Conservation (phyloP, 2,888 invertebrate species). For the Mongoloraphidia duomilia region DNA sequence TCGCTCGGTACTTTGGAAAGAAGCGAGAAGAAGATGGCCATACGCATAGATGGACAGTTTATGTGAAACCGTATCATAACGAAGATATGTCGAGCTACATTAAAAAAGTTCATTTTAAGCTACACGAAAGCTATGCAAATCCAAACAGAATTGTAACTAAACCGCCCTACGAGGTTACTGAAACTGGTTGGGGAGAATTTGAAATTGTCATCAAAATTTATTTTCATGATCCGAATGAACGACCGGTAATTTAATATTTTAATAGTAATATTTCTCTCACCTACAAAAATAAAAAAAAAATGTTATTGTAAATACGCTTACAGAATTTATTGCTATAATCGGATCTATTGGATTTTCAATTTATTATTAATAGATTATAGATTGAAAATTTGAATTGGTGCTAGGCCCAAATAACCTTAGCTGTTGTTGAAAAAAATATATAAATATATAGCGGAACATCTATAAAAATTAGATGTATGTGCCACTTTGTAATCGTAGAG, state of each 20-base stretch:
- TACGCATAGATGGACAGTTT: constrained; percentile 98
- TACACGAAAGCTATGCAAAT: constrained; percentile 94
- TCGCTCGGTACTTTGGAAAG: constrained; percentile 89
- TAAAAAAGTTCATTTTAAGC: constrained; percentile 91
- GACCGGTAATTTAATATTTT: constrained; percentile 51
- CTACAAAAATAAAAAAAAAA: no score
- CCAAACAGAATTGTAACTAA: constrained; percentile 85
- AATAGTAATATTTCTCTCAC: not conserved
- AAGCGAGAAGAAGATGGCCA: constrained; percentile 96
- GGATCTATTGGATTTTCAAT: no score
- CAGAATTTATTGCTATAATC: constrained; percentile 1
- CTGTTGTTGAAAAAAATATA: no score
- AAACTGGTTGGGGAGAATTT: constrained; percentile 99
- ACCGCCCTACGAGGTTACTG: constrained; percentile 93
- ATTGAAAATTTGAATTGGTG: no score
- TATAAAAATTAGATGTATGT: no score
- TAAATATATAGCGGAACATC: no score
- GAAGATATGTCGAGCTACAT: constrained; percentile 91
- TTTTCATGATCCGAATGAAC: constrained; percentile 91
- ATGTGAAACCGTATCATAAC: constrained; percentile 82
- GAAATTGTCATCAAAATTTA: constrained; percentile 96
- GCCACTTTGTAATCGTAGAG: no score
- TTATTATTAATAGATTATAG: no score
- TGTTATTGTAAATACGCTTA: not conserved
- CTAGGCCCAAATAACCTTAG: no score